These are phyloP conservation scores for Cataglyphis livida DNA, from an alignment of 2,888 invertebrate genomes.

Conservation along the genomic window DNA sequence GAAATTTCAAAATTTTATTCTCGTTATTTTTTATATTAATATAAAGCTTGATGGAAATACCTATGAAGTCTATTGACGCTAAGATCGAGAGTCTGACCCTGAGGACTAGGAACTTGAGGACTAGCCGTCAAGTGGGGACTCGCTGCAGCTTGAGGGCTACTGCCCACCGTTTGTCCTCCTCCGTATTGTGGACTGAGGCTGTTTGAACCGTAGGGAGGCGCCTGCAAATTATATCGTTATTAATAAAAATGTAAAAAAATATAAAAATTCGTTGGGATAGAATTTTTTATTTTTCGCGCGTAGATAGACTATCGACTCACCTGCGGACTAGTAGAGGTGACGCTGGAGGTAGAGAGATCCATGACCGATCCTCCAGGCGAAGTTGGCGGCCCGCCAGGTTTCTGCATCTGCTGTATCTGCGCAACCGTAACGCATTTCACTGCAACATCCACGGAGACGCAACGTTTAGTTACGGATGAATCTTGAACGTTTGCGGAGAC, in stretches of 20 bases:
- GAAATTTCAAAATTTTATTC: background rate
- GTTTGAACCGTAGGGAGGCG: constrained; percentile 90
- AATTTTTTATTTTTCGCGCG: background rate
- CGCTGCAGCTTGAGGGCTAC: constrained; percentile 94
- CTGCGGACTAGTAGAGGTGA: constrained; percentile 94
- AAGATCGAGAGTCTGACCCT: constrained; percentile 95
- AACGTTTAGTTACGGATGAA: background rate
- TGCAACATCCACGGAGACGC: constrained; percentile 79
- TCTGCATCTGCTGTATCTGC: constrained; percentile 88
- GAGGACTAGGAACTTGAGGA: constrained; percentile 96
- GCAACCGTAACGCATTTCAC: constrained; percentile 94
- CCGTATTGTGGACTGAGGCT: constrained; percentile 90
- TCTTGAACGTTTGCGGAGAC: background rate
- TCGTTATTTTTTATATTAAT: background rate
- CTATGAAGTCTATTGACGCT: constrained; percentile 95
- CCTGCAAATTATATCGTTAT: constrained; percentile 85
- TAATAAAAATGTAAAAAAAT: background rate
- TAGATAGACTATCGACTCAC: constrained; percentile 85
- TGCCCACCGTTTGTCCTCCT: constrained; percentile 90
- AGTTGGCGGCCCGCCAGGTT: constrained; percentile 89
- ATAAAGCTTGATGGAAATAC: constrained; percentile 85
- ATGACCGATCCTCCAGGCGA: constrained; percentile 93
- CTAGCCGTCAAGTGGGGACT: constrained; percentile 94
- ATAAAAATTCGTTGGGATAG: background rate
- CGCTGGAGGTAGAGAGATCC: constrained; percentile 95